Evolutionary conservation across 1,140 invertebrate genomes (phyloP).

Genomic region (Protaetia brevitarsis): DNA sequence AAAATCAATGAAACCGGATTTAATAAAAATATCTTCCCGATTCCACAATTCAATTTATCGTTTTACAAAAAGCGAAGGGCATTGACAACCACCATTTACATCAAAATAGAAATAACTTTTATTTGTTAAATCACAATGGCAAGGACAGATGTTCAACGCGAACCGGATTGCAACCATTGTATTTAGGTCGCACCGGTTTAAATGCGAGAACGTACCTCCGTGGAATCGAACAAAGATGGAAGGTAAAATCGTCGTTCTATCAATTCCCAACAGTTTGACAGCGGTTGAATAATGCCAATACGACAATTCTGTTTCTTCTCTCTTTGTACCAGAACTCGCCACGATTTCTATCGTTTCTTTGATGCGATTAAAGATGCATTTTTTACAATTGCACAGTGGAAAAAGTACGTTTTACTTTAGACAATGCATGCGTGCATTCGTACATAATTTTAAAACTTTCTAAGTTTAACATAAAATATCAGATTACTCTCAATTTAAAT

Average conservation of each 20-base stretch:
- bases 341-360: too few species aligned
- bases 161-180: constrained; percentile 11
- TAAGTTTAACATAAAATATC: too few species aligned
- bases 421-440: too few species aligned
- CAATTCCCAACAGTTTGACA: background rate
- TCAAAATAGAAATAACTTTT: constrained; percentile 16
- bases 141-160: constrained; percentile 13
- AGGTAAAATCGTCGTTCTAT: background rate
- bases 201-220: background rate
- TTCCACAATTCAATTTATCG: too few species aligned
- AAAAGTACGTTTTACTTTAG: too few species aligned
- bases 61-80: background rate
- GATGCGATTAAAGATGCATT: too few species aligned
- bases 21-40: too few species aligned
- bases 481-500: too few species aligned
- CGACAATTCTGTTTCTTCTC: background rate
- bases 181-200: background rate
- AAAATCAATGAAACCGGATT: too few species aligned
- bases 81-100: background rate
- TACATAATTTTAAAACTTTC: too few species aligned
- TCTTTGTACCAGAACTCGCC: background rate
- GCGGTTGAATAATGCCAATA: background rate
- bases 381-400: too few species aligned
- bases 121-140: constrained; percentile 5
- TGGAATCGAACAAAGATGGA: background rate